Conservation (phyloP, 2,888 invertebrate genomes). For the Brenthis daphne region DNA sequence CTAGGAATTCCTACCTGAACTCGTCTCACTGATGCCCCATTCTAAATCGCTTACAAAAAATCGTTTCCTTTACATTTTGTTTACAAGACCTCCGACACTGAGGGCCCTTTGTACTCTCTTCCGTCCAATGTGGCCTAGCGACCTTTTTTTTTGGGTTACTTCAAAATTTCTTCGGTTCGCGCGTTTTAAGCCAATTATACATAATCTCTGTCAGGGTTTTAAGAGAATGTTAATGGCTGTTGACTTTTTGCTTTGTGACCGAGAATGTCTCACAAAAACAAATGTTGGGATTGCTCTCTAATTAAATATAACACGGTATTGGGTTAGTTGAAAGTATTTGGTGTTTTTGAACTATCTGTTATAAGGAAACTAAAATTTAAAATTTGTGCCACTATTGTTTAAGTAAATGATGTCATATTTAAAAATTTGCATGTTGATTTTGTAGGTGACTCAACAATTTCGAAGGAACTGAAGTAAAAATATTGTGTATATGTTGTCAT, state of each 20-base stretch:
- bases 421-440: constrained; percentile 31
- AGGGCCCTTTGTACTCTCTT: constrained; percentile 63
- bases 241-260: constrained; percentile 38
- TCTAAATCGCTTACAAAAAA: constrained; percentile 59
- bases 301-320: background rate
- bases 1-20: constrained; percentile 64
- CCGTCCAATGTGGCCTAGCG: constrained; percentile 54
- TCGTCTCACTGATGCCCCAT: constrained; percentile 58
- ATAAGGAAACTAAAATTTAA: too few relatives aligned
- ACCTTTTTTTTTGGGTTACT: constrained; percentile 71
- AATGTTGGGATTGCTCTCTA: constrained; percentile 1
- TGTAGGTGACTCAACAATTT: too few relatives aligned
- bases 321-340: too few relatives aligned
- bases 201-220: constrained; percentile 38
- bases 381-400: constrained; percentile 42
- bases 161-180: constrained; percentile 47
- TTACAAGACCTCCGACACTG: constrained; percentile 79
- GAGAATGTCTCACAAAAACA: constrained; percentile 31
- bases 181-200: constrained; percentile 43
- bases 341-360: too few relatives aligned
- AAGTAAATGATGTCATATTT: constrained; percentile 53
- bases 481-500: constrained; percentile 26
- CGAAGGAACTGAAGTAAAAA: constrained; percentile 15
- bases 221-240: constrained; percentile 40
- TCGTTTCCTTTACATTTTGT: constrained; percentile 74